Evolutionary conservation across 2,888 invertebrate species (phyloP).

Genomic region (Hypselothyrea guttata): DNA sequence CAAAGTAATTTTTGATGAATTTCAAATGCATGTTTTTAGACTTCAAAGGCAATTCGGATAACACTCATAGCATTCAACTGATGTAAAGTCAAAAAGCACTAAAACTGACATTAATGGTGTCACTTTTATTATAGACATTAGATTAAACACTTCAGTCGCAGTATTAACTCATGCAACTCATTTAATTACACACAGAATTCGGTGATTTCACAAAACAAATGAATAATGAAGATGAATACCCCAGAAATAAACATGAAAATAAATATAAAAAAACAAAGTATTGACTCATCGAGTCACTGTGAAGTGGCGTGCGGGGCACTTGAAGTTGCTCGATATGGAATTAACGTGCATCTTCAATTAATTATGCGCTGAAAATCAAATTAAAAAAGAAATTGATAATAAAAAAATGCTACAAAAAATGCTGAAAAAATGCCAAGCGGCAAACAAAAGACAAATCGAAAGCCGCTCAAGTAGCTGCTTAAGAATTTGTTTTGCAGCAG

Average conservation of each 20-base stretch:
- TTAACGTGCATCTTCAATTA: constrained; percentile 69
- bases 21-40: too few relatives aligned
- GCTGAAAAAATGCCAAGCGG: constrained; percentile 26
- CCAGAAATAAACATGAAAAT: too few relatives aligned
- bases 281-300: constrained; percentile 43
- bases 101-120: too few relatives aligned
- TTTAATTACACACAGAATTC: neutral
- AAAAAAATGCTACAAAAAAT: constrained; percentile 14
- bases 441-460: constrained; percentile 56
- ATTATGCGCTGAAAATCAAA: constrained; percentile 68
- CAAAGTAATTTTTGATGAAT: too few relatives aligned
- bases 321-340: constrained; percentile 53
- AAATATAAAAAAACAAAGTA: constrained; percentile 20
- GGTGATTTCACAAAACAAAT: neutral
- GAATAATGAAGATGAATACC: too few relatives aligned
- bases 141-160: too few relatives aligned
- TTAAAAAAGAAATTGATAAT: too few relatives aligned
- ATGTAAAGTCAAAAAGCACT: too few relatives aligned
- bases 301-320: constrained; percentile 52
- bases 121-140: too few relatives aligned
- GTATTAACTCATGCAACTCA: too few relatives aligned
- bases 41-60: too few relatives aligned
- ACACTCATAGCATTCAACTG: too few relatives aligned
- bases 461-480: constrained; percentile 63
- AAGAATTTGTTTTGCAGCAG: constrained; percentile 26